phyloP scores from a whole-genome alignment of 2,113 vertebrate genomes.

The Nibea coibor region DNA sequence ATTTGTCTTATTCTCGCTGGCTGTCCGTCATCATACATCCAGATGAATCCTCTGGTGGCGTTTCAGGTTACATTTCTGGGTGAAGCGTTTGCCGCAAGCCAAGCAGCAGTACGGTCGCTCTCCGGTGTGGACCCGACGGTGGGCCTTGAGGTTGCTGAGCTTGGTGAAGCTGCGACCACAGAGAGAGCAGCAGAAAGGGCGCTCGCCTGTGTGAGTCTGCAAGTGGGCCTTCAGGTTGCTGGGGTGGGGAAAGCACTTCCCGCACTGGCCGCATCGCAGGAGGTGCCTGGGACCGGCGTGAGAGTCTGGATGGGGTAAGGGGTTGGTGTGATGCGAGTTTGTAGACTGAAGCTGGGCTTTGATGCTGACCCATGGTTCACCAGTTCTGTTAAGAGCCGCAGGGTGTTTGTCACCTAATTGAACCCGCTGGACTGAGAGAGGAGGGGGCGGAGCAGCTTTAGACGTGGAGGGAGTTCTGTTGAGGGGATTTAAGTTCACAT shows the following conservation, averaged over 20 bases:
- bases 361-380: constrained; percentile 49
- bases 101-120: constrained; percentile 85
- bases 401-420: constrained; percentile 59
- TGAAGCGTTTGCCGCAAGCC: constrained; percentile 86
- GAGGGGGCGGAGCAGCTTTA: constrained; percentile 54
- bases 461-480: constrained; percentile 70
- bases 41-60: constrained; percentile 85
- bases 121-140: constrained; percentile 83
- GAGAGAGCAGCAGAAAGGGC: constrained; percentile 83
- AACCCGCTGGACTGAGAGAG: constrained; percentile 57
- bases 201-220: constrained; percentile 82
- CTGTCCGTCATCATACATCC: constrained; percentile 53
- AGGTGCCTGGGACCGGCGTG: constrained; percentile 48
- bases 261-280: constrained; percentile 81
- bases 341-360: constrained; percentile 64
- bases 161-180: constrained; percentile 86
- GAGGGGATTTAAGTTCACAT: constrained; percentile 39
- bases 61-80: constrained; percentile 85
- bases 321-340: constrained; percentile 46
- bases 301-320: constrained; percentile 38
- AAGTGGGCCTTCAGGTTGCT: constrained; percentile 84
- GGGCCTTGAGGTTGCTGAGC: constrained; percentile 85
- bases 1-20: background rate
- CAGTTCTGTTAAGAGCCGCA: constrained; percentile 52
- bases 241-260: constrained; percentile 83